A percentile compares a stretch with the other conserved stretches of the same genome.
Conservation (phyloP, 2,113 vertebrate species). For the Centropus unirufus region DNA sequence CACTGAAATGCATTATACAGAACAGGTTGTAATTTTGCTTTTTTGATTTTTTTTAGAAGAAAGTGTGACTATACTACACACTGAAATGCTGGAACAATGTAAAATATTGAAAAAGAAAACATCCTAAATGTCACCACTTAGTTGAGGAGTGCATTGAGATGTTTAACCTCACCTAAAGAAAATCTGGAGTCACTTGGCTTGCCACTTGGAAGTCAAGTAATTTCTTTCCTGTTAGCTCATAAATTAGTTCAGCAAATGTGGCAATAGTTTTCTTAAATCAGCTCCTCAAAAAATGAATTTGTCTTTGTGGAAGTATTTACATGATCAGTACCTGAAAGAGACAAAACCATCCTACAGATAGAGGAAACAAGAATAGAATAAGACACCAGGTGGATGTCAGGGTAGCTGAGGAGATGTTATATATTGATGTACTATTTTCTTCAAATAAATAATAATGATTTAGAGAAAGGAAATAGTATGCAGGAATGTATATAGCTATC, state of each 20-base stretch:
- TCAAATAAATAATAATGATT: neutral
- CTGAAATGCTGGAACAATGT: neutral
- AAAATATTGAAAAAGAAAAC: neutral
- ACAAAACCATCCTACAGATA: neutral
- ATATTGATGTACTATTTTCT: neutral
- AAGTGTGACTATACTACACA: neutral
- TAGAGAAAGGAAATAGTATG: neutral
- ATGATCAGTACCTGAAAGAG: neutral
- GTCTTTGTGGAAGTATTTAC: neutral
- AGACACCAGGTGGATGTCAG: neutral
- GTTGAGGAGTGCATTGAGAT: neutral
- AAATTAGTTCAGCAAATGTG: neutral
- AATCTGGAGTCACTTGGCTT: neutral
- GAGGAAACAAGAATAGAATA: neutral
- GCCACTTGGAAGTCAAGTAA: neutral
- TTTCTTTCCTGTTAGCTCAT: neutral
- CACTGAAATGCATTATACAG: neutral
- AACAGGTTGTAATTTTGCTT: neutral
- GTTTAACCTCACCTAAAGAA: neutral
- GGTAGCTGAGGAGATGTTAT: neutral
- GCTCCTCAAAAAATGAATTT: neutral
- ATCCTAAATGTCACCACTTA: neutral
- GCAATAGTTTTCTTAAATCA: neutral
- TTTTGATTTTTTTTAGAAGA: neutral
- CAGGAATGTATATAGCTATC: neutral